phyloP scores from a whole-genome alignment of 37 sponge, comb jelly and placozoan genomes.

The Aplysina aerophoba region DNA sequence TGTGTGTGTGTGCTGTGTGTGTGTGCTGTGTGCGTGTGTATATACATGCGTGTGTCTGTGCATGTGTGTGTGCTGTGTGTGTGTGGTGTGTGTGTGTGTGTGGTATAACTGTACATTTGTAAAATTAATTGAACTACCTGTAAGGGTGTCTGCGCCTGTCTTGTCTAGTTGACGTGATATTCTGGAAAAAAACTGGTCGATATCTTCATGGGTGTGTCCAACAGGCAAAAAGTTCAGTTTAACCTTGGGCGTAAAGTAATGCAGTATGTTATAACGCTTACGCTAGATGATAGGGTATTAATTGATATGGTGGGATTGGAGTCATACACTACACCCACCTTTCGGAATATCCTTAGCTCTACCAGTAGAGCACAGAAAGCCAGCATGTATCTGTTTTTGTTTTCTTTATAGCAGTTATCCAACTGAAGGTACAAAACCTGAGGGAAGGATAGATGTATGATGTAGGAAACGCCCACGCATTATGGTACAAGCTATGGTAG shows the following conservation, averaged over 20 bases:
- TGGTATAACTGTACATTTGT: too few relatives aligned
- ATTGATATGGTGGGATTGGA: too few relatives aligned
- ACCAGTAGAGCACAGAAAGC: constrained; percentile 16
- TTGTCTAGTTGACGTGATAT: constrained; percentile 23
- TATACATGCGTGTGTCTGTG: neutral
- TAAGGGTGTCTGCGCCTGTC: constrained; percentile 19
- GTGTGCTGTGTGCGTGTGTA: too few relatives aligned
- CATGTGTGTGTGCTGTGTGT: neutral
- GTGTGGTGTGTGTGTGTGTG: too few relatives aligned
- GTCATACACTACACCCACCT: neutral
- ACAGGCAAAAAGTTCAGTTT: constrained; percentile 36
- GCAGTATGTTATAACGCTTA: too few relatives aligned
- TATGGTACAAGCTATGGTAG: too few relatives aligned
- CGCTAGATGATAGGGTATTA: too few relatives aligned
- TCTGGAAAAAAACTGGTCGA: constrained; percentile 35
- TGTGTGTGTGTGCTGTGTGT: constrained; percentile 30
- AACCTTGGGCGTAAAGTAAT: neutral
- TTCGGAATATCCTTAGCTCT: neutral
- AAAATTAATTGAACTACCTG: too few relatives aligned
- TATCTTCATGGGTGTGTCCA: constrained; percentile 40
- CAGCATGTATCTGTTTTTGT: constrained; percentile 28
- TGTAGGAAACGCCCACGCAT: too few relatives aligned
- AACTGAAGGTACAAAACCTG: constrained; percentile 43
- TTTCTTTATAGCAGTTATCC: constrained; percentile 46
- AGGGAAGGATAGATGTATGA: too few relatives aligned